These are phyloP conservation scores for Cyprinodon tularosa DNA, from an alignment of 2,113 vertebrate species.

Conservation along the genomic window DNA sequence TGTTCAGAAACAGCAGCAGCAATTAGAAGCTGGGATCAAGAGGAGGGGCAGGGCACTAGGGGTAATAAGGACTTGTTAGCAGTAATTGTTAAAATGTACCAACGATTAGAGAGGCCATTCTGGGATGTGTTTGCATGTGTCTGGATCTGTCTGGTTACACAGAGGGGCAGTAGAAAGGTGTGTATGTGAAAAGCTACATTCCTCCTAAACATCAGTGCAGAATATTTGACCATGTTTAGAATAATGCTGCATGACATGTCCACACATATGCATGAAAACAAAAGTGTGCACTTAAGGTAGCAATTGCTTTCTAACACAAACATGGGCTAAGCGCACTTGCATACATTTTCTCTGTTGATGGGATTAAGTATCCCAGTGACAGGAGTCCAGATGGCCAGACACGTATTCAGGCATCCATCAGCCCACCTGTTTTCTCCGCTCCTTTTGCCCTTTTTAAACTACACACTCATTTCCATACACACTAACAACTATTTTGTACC, in stretches of 20 bases:
- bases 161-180: slow-evolving; percentile 17
- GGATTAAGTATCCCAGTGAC: slow-evolving; percentile 71
- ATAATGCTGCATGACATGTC: slow-evolving; percentile 29
- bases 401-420: slow-evolving; percentile 73
- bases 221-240: slow-evolving; percentile 36
- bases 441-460: slow-evolving; percentile 53
- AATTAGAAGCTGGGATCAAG: slow-evolving; percentile 72
- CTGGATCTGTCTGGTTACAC: slow-evolving; percentile 63
- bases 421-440: slow-evolving; percentile 64
- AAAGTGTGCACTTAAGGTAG: slow-evolving; percentile 24
- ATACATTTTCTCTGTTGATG: slow-evolving; percentile 57
- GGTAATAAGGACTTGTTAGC: slow-evolving; percentile 79
- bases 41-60: slow-evolving; percentile 73
- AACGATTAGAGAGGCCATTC: slow-evolving; percentile 69
- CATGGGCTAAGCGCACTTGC: slow-evolving; percentile 10
- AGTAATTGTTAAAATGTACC: slow-evolving; percentile 78
- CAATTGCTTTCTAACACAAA: slow-evolving; percentile 38
- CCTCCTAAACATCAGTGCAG: slow-evolving; percentile 44
- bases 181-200: slow-evolving; percentile 17
- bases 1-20: slow-evolving; percentile 66
- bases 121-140: slow-evolving; percentile 62
- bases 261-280: slow-evolving; percentile 20
- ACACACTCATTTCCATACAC: slow-evolving; percentile 51
- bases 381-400: slow-evolving; percentile 78
- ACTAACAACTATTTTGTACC: slow-evolving; percentile 65